Base-by-base conservation (phyloP, 2,888 invertebrate genomes). In the Mythimna loreyi region DNA sequence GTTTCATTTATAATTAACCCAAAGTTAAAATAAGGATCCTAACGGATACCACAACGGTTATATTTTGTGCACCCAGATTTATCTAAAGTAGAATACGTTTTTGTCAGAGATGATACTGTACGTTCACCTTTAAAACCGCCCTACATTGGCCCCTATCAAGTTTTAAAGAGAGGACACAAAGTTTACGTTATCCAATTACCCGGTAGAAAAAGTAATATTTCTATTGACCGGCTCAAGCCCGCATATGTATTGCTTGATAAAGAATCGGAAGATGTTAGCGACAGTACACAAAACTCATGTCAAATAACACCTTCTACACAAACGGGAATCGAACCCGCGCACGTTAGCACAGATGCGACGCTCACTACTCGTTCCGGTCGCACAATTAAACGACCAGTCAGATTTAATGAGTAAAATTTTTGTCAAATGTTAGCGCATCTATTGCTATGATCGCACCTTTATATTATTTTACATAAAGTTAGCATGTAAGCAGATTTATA, bases 251-350 rank as follows among this genome's bases (percentile, higher is more conserved):
- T 53, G 19, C 3, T 4, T 11, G 49, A 50, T 50, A 25, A 8
- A 50, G 9, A 23, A 11, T 25, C 9, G 9, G 13, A 50, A 4
- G 3, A 50, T 30, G 30, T 30, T 25, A 50, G 19, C 43, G 43
- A 23, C 13, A 50, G 9, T 50, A 50, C 49, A 50, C 9, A 50
- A 50, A 25, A 13, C 5, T 50, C 49, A 50, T 3, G 9, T 11
- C 7, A 11, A 13, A 0, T 25, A 47, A 2, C 21, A 3, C 6
- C 7, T 7, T 9, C 7, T 8, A 9, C 4, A 2, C n/a, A 47
- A 21, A 47, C 47, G 47, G 47, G 23, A 50, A 50, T 50, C 23
- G 49, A 50, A 50, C 49, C 49, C 25, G 25, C 49, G 16, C 30
- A 8, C 30, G 30, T 30, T 30, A 30, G 30, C 7, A 30, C 30